Percentiles rank a stretch among this genome's conserved stretches.
These are phyloP conservation scores for Apocrypta bakeri DNA, from an alignment of 1,140 invertebrate species.

Conservation along the genomic window DNA sequence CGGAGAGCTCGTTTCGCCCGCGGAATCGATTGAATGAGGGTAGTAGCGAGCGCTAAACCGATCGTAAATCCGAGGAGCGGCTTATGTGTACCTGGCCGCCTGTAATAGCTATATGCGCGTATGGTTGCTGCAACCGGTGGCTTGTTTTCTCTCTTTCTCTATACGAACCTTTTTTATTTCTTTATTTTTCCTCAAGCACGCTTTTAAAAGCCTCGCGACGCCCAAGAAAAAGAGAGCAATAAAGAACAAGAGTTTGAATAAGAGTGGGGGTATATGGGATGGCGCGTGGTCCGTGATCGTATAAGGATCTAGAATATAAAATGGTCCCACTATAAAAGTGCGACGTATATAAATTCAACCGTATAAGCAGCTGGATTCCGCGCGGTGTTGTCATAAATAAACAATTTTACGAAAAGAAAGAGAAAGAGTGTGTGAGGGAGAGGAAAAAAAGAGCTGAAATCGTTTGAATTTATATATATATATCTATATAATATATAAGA, in stretches of 20 bases:
- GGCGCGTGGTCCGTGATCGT: background rate
- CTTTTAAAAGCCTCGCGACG: background rate
- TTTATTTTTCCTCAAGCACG: background rate
- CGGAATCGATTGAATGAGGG: constrained; percentile 56
- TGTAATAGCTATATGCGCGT: constrained; percentile 14
- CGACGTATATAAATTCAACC: background rate
- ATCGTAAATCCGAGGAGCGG: constrained; percentile 63
- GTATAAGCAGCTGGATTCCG: background rate
- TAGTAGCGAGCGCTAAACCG: constrained; percentile 54
- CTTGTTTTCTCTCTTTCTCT: constrained; percentile 32
- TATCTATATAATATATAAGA: too few relatives aligned
- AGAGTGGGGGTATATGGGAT: constrained; percentile 1
- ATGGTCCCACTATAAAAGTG: background rate
- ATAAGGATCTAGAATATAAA: background rate
- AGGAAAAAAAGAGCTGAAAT: too few relatives aligned
- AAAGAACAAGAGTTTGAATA: constrained; percentile 8
- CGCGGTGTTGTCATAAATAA: background rate
- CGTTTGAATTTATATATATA: background rate
- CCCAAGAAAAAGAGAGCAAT: constrained; percentile 9
- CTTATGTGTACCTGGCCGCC: constrained; percentile 37
- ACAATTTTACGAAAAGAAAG: background rate
- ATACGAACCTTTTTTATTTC: background rate
- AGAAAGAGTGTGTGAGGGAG: too few relatives aligned
- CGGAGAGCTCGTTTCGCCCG: constrained; percentile 24
- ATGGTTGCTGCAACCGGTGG: constrained; percentile 24